Conservation (phyloP, 2,113 vertebrate genomes). For the Corapipo altera region DNA sequence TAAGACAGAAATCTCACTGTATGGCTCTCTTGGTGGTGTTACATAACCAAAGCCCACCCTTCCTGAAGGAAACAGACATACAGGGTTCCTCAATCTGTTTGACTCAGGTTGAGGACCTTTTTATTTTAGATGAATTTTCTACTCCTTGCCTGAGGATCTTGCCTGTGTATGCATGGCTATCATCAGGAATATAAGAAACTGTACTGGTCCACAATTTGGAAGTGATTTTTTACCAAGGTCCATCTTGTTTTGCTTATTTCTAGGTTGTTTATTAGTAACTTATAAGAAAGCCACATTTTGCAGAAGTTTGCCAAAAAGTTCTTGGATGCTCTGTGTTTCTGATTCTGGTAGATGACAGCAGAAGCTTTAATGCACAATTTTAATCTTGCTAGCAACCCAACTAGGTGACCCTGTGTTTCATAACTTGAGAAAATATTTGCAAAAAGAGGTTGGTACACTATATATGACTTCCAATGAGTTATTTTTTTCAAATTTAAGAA, state of each 20-base stretch:
- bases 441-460: not conserved
- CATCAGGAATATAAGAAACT: not conserved
- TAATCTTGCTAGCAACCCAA: not conserved
- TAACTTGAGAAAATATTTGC: not conserved
- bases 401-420: not conserved
- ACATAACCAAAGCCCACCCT: fast-evolving
- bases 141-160: not conserved
- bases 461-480: not conserved
- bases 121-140: not conserved
- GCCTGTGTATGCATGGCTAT: no score
- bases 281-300: not conserved
- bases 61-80: not conserved
- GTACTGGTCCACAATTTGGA: not conserved
- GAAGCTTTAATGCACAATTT: not conserved
- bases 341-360: not conserved
- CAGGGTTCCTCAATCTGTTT: not conserved
- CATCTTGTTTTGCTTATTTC: not conserved
- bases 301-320: not conserved
- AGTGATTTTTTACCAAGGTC: not conserved
- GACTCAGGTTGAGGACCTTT: not conserved
- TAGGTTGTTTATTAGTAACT: not conserved
- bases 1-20: no score
- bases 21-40: not conserved
- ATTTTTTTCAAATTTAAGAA: not conserved
- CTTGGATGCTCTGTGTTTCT: not conserved